Percentiles rank a stretch among this genome's conserved stretches.
These are phyloP conservation scores for Cotesia vestalis DNA, from an alignment of 1,140 invertebrate species.

Conservation along the genomic window DNA sequence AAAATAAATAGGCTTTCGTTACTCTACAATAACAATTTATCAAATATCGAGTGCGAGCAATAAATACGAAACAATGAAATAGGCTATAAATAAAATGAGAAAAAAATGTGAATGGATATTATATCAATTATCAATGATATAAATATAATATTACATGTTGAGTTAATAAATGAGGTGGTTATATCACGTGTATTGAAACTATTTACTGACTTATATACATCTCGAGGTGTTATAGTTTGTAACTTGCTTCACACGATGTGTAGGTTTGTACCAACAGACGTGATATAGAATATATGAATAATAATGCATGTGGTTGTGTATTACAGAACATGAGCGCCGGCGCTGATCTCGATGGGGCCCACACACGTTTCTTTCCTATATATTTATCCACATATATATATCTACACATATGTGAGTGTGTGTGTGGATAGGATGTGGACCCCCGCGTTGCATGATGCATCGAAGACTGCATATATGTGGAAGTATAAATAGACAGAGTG, in stretches of 20 bases:
- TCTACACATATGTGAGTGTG: slow-evolving; percentile 17
- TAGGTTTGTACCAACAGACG: slow-evolving; percentile 59
- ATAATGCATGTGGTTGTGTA: slow-evolving; percentile 55
- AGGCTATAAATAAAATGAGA: too few species aligned
- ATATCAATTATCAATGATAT: too few species aligned
- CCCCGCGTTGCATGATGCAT: slow-evolving; percentile 51
- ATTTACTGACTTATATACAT: slow-evolving; percentile 48
- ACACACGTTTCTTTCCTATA: slow-evolving; percentile 35
- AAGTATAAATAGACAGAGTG: slow-evolving; percentile 26
- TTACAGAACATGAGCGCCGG: slow-evolving; percentile 43
- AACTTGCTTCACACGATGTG: slow-evolving; percentile 41
- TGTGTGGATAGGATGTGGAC: slow-evolving; percentile 2
- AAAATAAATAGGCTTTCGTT: too few species aligned
- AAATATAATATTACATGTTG: too few species aligned
- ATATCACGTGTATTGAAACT: slow-evolving; percentile 36
- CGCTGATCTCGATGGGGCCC: slow-evolving; percentile 37
- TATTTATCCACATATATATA: slow-evolving; percentile 18
- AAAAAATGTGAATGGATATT: too few species aligned
- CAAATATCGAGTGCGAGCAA: too few species aligned
- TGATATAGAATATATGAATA: slow-evolving; percentile 67
- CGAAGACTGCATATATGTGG: slow-evolving; percentile 45
- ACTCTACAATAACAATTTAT: too few species aligned
- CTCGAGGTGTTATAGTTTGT: slow-evolving; percentile 47
- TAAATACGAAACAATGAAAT: too few species aligned
- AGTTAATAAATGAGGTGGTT: too few species aligned